Percentiles rank a stretch among this genome's conserved stretches.
These are phyloP conservation scores for Phengaris alcon DNA, from an alignment of 2,888 invertebrate genomes.

Conservation along the genomic window DNA sequence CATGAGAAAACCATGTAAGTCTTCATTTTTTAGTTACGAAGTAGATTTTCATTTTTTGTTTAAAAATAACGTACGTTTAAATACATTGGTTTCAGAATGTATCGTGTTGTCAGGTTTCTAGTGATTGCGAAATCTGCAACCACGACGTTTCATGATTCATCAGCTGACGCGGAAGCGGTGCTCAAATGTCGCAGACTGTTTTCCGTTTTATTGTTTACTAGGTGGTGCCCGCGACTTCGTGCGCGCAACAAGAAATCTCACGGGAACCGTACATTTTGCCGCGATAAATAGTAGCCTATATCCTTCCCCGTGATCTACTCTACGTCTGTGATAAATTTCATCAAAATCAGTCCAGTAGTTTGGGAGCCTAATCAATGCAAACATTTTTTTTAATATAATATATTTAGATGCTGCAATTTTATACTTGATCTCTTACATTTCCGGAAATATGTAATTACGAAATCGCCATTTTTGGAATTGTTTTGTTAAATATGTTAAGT, in stretches of 20 bases:
- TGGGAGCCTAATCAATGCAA: too few species aligned
- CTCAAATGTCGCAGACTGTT: conserved; percentile 10
- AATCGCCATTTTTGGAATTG: not conserved
- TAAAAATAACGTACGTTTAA: too few species aligned
- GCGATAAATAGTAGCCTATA: too few species aligned
- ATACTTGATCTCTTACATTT: not conserved
- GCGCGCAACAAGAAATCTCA: too few species aligned
- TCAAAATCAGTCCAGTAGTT: too few species aligned
- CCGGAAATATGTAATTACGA: not conserved
- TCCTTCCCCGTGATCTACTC: too few species aligned
- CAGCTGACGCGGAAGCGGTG: conserved; percentile 5
- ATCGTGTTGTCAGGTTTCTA: not conserved
- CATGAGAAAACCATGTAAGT: too few species aligned
- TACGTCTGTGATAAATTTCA: too few species aligned
- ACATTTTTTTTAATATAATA: too few species aligned
- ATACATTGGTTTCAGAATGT: not conserved
- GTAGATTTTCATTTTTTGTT: too few species aligned
- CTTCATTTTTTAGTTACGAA: too few species aligned
- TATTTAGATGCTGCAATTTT: not conserved
- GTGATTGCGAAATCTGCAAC: not conserved
- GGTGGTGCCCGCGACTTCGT: not conserved
- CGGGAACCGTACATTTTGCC: too few species aligned
- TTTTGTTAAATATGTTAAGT: not conserved
- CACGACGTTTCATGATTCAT: not conserved
- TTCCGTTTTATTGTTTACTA: conserved; percentile 7